Conservation (phyloP, 2,797 vertebrate species). For the Sebastes goodei region DNA sequence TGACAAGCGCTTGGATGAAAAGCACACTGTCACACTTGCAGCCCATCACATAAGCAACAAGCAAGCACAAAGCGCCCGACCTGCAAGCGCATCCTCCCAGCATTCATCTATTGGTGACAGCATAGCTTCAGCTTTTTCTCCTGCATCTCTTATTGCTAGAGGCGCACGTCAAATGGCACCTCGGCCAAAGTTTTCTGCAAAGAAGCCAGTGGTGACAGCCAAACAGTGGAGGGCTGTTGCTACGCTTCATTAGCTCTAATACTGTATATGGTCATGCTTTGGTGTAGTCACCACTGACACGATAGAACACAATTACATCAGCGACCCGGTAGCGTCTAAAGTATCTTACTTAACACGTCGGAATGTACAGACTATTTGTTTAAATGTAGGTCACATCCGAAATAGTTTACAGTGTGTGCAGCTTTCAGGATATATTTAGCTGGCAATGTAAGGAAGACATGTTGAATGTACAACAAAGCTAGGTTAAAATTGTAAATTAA, state of each 20-base stretch:
- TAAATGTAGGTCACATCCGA: conserved; percentile 17
- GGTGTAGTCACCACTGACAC: conserved; percentile 24
- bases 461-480: conserved; percentile 8
- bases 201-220: conserved; percentile 85
- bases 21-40: conserved; percentile 69
- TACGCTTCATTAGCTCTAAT: conserved; percentile 80
- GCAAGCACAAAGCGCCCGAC: conserved; percentile 52
- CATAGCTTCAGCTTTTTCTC: conserved; percentile 73
- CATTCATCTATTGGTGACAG: conserved; percentile 56
- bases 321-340: conserved; percentile 12
- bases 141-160: conserved; percentile 78
- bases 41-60: conserved; percentile 55
- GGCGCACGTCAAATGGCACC: conserved; percentile 87
- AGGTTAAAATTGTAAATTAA: neutral
- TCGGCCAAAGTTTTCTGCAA: conserved; percentile 95
- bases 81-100: conserved; percentile 60
- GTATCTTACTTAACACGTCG: conserved; percentile 30
- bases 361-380: conserved; percentile 16
- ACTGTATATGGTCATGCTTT: conserved; percentile 41
- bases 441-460: neutral
- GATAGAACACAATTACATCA: conserved; percentile 13
- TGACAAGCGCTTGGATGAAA: conserved; percentile 73
- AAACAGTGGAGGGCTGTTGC: conserved; percentile 95
- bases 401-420: conserved; percentile 15
- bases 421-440: conserved; percentile 16